Evolutionary conservation across 2,888 invertebrate species (phyloP).

Genomic region (Agriopis aurantiaria): DNA sequence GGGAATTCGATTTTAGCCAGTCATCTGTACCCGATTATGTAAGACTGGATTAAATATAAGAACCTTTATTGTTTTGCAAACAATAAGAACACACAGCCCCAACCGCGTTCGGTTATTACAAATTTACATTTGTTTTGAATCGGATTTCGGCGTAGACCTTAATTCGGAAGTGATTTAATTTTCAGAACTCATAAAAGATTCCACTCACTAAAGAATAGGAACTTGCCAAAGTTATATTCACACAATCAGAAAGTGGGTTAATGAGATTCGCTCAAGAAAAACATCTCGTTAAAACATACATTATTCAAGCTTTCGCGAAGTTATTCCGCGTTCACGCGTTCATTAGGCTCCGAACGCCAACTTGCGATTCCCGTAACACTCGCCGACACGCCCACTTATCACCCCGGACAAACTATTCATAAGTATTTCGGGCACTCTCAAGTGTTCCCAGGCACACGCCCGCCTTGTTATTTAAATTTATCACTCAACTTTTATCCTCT

Average conservation of each 20-base stretch:
- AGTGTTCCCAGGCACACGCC: constrained; percentile 55
- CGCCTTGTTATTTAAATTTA: constrained; percentile 85
- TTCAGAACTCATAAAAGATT: constrained; percentile 75
- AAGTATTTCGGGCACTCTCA: constrained; percentile 77
- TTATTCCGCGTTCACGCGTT: constrained; percentile 85
- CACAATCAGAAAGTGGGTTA: constrained; percentile 85
- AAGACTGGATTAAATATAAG: constrained; percentile 62
- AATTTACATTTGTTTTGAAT: constrained; percentile 47
- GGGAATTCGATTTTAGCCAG: constrained; percentile 83
- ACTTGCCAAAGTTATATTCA: constrained; percentile 82
- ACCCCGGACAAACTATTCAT: constrained; percentile 79
- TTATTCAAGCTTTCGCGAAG: constrained; percentile 84
- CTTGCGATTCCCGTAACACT: constrained; percentile 74
- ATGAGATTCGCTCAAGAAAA: constrained; percentile 86
- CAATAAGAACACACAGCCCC: constrained; percentile 43
- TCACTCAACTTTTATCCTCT: constrained; percentile 86
- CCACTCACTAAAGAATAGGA: constrained; percentile 74
- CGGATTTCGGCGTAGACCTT: constrained; percentile 39
- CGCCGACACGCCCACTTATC: constrained; percentile 77
- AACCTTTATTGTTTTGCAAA: constrained; percentile 53
- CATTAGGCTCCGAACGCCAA: constrained; percentile 81
- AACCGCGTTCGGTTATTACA: constrained; percentile 34
- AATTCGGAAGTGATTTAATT: constrained; percentile 73
- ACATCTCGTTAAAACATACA: constrained; percentile 86
- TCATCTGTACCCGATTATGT: constrained; percentile 79